These are phyloP conservation scores for Omphaloscelis lunosa DNA, from an alignment of 2,888 invertebrate genomes.

Conservation along the genomic window DNA sequence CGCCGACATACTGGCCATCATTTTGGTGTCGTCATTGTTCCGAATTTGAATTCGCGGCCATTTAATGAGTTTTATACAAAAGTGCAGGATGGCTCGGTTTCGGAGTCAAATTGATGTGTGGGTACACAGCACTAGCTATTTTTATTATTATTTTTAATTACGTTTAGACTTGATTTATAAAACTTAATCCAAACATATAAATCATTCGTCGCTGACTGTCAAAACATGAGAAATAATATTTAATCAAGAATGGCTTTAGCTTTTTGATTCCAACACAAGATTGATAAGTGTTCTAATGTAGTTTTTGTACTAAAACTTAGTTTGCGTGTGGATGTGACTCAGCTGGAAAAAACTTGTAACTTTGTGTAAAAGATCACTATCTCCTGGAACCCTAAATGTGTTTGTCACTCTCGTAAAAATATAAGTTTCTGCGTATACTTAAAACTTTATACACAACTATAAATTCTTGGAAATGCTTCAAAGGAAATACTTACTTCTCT, in stretches of 20 bases:
- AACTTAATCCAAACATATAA: too few relatives aligned
- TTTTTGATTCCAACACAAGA: slow-evolving; percentile 25
- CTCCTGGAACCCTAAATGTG: slow-evolving; percentile 45
- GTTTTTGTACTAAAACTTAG: slow-evolving; percentile 37
- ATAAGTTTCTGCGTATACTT: slow-evolving; percentile 40
- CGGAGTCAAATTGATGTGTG: background rate
- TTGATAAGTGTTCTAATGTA: slow-evolving; percentile 28
- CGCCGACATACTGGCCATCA: too few relatives aligned
- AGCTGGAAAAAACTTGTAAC: slow-evolving; percentile 48
- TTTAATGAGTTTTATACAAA: too few relatives aligned
- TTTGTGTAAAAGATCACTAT: slow-evolving; percentile 51
- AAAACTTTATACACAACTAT: slow-evolving; percentile 42
- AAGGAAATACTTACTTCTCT: slow-evolving; percentile 45
- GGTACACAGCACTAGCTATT: background rate
- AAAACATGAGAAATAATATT: background rate
- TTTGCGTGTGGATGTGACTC: slow-evolving; percentile 42
- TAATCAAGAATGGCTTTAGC: too few relatives aligned
- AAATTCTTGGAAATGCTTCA: slow-evolving; percentile 45
- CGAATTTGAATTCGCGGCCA: too few relatives aligned
- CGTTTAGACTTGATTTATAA: background rate
- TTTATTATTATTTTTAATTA: background rate
- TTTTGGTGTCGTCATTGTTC: too few relatives aligned
- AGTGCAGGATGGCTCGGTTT: too few relatives aligned
- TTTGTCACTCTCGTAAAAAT: slow-evolving; percentile 51
- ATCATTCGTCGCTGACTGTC: background rate